phyloP scores from a whole-genome alignment of 2,113 vertebrate genomes.

The Calidris pygmaea region DNA sequence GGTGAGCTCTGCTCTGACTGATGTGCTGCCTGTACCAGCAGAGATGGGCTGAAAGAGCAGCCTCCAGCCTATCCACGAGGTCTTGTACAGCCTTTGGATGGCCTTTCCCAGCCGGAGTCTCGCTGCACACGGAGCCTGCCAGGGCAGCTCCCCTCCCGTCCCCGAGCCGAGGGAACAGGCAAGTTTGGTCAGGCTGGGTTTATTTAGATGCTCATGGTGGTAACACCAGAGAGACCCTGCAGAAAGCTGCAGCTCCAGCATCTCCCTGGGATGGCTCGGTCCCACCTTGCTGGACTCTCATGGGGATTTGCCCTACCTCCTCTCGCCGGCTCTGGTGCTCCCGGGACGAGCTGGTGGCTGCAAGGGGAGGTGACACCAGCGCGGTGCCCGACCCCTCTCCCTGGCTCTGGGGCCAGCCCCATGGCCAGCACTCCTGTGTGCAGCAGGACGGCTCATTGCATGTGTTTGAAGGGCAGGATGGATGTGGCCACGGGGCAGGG shows the following conservation, averaged over 20 bases:
- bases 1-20: neutral
- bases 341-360: neutral
- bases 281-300: neutral
- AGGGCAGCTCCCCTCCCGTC: neutral
- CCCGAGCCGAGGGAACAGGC: rapidly evolving
- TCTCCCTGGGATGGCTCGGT: neutral
- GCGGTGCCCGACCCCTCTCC: rapidly evolving
- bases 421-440: neutral
- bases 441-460: neutral
- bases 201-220: neutral
- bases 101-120: neutral
- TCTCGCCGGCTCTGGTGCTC: neutral
- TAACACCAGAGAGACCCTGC: neutral
- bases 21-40: neutral
- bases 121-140: neutral
- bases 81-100: neutral
- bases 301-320: neutral
- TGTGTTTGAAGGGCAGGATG: neutral
- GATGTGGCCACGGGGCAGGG: neutral
- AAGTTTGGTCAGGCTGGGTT: neutral
- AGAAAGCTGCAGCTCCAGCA: neutral
- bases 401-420: neutral
- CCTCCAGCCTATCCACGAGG: rapidly evolving
- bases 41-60: neutral
- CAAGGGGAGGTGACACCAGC: too few species aligned